Base-by-base conservation (phyloP, 2,797 vertebrate genomes). In the Pampus argenteus region DNA sequence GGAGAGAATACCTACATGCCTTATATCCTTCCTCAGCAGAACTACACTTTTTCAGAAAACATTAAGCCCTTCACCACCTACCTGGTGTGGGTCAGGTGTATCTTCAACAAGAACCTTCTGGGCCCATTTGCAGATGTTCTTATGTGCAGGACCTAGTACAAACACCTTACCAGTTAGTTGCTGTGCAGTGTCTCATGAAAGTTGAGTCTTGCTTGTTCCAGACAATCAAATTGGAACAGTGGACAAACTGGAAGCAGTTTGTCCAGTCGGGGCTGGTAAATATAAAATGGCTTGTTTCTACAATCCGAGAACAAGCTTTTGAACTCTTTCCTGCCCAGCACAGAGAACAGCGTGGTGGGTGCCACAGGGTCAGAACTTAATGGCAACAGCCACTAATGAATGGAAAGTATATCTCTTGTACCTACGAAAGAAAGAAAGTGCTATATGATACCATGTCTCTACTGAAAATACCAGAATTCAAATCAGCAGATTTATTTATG, bases 1-100 rank as follows among this genome's bases (percentile, higher is more conserved):
- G 98, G 98, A 50, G 98, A 99, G 90, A 98, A 97, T 94, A 98
- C 97, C 3, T 99, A 99, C 75, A 98, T 97, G 96, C 98, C 98
- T 94, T 97, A 98, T 75, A 97, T 99, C 80, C 94, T 99, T 74
- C 94, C 95, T 45, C 96, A 97, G 87, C 97, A 96, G 93, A 99
- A 99, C 93, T 98, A 99, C 81, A 99, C 98, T 1, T 99, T 99
- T 89, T 97, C 96, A 1, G 98, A 99, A 82, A 99, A 98, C 93
- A 98, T 99, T 79, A 99, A 99, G 84, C 98, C 98, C 59, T 99
- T 98, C 87, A 98, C 98, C 5, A 97, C 97, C 68, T 99, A 99
- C 86, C 89, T 99, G 87, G 98, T 99, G 77, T 99, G 98, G 98
- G 96, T 99, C 68, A 95, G 98, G 83, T 99, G 98, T 86, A 97